Conservation (phyloP, 2,797 vertebrate species). For the Zenarchopterus dispar region DNA sequence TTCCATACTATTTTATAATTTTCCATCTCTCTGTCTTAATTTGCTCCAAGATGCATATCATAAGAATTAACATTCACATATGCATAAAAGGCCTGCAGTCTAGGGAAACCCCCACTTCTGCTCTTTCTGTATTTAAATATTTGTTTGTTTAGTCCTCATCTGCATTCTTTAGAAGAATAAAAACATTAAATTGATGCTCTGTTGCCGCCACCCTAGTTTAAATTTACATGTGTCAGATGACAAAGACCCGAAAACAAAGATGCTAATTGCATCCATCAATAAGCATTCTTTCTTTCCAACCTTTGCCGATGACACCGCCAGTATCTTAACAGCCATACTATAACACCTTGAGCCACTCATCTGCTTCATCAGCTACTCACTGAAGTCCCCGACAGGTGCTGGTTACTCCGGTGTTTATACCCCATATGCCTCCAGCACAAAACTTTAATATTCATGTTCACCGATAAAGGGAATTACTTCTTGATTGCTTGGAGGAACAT, state of each 20-base stretch:
- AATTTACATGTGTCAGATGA: slow-evolving; percentile 64
- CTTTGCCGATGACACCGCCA: slow-evolving; percentile 37
- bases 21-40: slow-evolving; percentile 65
- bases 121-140: slow-evolving; percentile 46
- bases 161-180: slow-evolving; percentile 47
- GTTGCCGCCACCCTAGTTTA: slow-evolving; percentile 52
- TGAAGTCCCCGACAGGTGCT: slow-evolving; percentile 68
- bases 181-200: slow-evolving; percentile 64
- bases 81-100: slow-evolving; percentile 59
- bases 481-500: slow-evolving; percentile 77
- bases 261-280: slow-evolving; percentile 59
- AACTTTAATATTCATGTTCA: slow-evolving; percentile 79
- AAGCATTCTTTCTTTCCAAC: slow-evolving; percentile 48
- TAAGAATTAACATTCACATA: slow-evolving; percentile 69
- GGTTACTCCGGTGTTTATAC: slow-evolving; percentile 59
- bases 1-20: slow-evolving; percentile 68
- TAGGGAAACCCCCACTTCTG: slow-evolving; percentile 44
- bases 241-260: slow-evolving; percentile 61
- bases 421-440: slow-evolving; percentile 60
- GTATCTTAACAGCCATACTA: slow-evolving; percentile 54
- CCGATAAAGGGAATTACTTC: slow-evolving; percentile 80
- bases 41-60: slow-evolving; percentile 65
- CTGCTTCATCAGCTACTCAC: slow-evolving; percentile 53
- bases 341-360: slow-evolving; percentile 48
- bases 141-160: slow-evolving; percentile 75